phyloP scores from a whole-genome alignment of 2,797 vertebrate species.

The Eulemur mongoz region DNA sequence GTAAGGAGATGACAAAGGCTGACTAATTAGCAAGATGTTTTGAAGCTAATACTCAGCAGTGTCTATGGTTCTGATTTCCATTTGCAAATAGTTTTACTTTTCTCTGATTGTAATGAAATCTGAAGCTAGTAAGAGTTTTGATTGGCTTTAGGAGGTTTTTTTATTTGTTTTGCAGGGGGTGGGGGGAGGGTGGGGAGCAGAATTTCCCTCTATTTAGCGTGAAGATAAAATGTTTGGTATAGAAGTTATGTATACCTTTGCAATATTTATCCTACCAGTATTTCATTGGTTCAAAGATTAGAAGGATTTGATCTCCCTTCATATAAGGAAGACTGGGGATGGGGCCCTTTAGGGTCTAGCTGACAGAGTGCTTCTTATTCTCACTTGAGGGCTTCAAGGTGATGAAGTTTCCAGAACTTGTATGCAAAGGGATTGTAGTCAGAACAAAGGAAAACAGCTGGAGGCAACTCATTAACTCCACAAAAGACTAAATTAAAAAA shows the following conservation, averaged over 20 bases:
- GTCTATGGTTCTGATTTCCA: not conserved
- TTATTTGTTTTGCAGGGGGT: rapidly evolving
- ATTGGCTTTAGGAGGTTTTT: not conserved
- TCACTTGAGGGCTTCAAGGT: not conserved
- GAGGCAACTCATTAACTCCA: not conserved
- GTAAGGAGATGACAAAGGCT: not conserved
- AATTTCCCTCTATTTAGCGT: not conserved
- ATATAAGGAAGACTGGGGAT: not conserved
- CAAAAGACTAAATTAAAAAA: not conserved
- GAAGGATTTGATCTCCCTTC: not conserved
- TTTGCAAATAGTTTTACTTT: constrained; percentile 50
- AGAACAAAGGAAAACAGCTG: not conserved
- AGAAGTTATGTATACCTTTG: not conserved
- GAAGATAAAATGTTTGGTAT: not conserved
- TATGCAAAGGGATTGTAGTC: not conserved
- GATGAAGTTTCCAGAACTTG: not conserved
- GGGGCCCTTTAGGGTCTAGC: not conserved
- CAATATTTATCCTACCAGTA: not conserved
- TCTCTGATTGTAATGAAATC: not conserved
- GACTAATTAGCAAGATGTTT: constrained; percentile 17
- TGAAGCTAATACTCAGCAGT: not conserved
- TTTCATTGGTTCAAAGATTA: not conserved
- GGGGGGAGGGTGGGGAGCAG: rapidly evolving
- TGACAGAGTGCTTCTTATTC: not conserved
- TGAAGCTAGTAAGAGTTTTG: not conserved